These are phyloP conservation scores for Netelia inedita DNA, from an alignment of 2,888 invertebrate species.

Conservation along the genomic window DNA sequence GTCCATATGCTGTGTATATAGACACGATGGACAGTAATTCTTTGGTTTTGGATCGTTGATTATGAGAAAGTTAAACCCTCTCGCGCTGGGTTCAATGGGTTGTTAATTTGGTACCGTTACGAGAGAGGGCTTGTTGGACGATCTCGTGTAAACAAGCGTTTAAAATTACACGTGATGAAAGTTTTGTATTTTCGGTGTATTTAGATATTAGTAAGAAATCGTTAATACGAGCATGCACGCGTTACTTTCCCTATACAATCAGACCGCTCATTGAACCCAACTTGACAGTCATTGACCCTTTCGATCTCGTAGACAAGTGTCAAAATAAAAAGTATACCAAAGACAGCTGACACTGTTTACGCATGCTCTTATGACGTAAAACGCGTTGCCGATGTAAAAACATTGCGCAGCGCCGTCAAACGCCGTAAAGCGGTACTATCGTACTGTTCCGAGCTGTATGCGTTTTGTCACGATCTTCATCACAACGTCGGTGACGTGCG, in stretches of 20 bases:
- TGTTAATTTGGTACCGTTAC: constrained; percentile 1
- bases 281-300: constrained; percentile 53
- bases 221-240: not conserved
- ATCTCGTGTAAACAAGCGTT: not conserved
- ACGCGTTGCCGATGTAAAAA: not conserved
- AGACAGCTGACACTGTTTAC: constrained; percentile 48
- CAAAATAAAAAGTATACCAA: constrained; percentile 37
- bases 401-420: not conserved
- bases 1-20: not conserved
- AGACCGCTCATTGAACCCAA: constrained; percentile 32
- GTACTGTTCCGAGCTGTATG: not conserved
- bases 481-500: constrained; percentile 38
- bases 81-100: not conserved
- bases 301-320: constrained; percentile 55
- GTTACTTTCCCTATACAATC: not conserved
- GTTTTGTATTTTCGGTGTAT: too few relatives aligned
- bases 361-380: not conserved
- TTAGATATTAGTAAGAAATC: not conserved
- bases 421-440: not conserved
- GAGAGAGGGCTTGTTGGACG: not conserved
- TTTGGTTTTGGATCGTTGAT: constrained; percentile 12
- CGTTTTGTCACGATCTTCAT: constrained; percentile 10
- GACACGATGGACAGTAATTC: not conserved
- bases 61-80: constrained; percentile 23
- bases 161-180: too few relatives aligned